Base-by-base conservation (phyloP, 2,888 invertebrate species). In the Corbicula japonica region DNA sequence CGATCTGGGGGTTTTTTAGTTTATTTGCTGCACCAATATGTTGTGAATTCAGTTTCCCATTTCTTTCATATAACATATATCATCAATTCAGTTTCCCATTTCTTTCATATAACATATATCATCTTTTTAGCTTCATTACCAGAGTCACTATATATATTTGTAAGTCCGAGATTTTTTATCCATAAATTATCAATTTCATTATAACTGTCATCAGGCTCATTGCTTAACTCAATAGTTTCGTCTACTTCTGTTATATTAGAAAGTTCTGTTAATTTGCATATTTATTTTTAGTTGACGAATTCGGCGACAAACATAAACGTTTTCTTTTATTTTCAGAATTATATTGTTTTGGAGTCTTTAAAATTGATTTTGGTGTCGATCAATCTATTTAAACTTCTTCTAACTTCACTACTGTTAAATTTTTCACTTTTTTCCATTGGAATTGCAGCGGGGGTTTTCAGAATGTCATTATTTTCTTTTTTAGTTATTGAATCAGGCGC, bases 11-110 rank as follows among this genome's bases (percentile, higher is more conserved):
- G 10, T 41, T 41, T 41, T 12, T 12, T 12, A 41, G 41, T 41
- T 41, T 41, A 41, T 41, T 41, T 41, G 41, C 41, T 41, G 41
- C 41, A n/a, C n/a, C n/a, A n/a, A n/a, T n/a, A n/a, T n/a, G n/a
- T n/a, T n/a, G n/a, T n/a, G n/a, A n/a, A n/a, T n/a, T n/a, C n/a
- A n/a, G n/a, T n/a, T n/a, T n/a, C n/a, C n/a, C n/a, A n/a, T n/a
- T n/a, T n/a, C n/a, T 12, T 41, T 15, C n/a, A n/a, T n/a, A n/a
- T n/a, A n/a, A n/a, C 10, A 41, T 41, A 41, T 41, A 18, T 41
- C 15, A 18, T 41, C 12, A 41, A 18, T 41, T 41, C 15, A 41
- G 18, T 41, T 41, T 41, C 41, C 41, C 41, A 41, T 10, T 12
- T 41, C 41, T 10, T 10, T 41, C 41, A 41, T 41, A 12, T 41